Percentiles rank a stretch among this genome's conserved stretches.
Evolutionary conservation across 2,113 vertebrate species (phyloP).

Genomic region (Paramormyrops kingsleyae): DNA sequence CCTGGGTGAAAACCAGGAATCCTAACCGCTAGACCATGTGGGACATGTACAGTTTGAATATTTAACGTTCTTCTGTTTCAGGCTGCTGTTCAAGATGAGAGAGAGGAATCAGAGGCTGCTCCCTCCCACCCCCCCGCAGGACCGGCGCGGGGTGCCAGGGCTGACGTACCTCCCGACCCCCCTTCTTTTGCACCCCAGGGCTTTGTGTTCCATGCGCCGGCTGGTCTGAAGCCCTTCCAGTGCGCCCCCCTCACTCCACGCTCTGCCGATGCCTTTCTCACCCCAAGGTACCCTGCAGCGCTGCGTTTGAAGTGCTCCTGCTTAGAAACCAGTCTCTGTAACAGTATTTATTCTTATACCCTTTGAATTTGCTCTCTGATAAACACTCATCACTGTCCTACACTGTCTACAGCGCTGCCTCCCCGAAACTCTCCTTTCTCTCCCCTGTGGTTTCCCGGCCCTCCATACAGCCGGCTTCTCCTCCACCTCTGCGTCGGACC

Average conservation of each 20-base stretch:
- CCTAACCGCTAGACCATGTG: background rate
- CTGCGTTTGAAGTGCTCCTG: background rate
- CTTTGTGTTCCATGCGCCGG: constrained; percentile 76
- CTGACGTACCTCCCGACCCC: constrained; percentile 50
- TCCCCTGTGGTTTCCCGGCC: background rate
- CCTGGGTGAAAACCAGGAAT: background rate
- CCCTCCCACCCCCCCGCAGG: too few species aligned
- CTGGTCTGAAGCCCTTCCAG: constrained; percentile 64
- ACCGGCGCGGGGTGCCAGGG: constrained; percentile 16
- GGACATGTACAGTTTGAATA: background rate
- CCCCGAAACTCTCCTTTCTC: constrained; percentile 9
- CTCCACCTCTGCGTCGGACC: background rate
- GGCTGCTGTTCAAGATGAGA: background rate
- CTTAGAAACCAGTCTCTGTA: background rate
- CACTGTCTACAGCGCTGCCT: constrained; percentile 19
- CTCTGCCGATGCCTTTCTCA: constrained; percentile 67
- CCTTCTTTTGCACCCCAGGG: constrained; percentile 80
- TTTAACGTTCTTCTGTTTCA: background rate
- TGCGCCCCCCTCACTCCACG: constrained; percentile 70
- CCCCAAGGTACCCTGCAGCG: constrained; percentile 46
- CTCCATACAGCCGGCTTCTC: background rate
- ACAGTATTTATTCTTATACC: background rate
- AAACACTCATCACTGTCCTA: background rate
- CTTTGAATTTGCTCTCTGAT: background rate
- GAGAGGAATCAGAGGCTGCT: background rate